Percentiles rank a stretch among this genome's conserved stretches.
Conservation (phyloP, 2,797 vertebrate species). For the Ptychadena robeensis region DNA sequence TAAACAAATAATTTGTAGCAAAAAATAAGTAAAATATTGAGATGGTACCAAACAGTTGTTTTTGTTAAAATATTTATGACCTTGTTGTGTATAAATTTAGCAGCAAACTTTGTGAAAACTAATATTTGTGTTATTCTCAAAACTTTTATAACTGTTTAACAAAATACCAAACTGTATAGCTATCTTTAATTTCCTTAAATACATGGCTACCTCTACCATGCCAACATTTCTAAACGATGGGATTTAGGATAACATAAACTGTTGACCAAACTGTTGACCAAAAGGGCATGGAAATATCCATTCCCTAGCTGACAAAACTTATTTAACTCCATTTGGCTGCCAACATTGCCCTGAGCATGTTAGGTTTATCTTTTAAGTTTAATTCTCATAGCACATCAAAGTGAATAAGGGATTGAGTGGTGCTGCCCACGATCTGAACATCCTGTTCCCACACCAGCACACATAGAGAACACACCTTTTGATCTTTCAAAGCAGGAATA, state of each 20-base stretch:
- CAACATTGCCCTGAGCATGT: conserved; percentile 34
- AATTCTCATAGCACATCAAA: conserved; percentile 51
- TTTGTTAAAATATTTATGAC: no score
- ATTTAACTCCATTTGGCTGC: conserved; percentile 12
- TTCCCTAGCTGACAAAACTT: conserved; percentile 10
- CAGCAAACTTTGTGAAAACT: no score
- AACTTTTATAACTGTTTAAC: no score
- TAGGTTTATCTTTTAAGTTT: conserved; percentile 47
- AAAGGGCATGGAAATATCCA: not conserved
- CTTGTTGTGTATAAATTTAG: no score
- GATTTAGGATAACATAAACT: not conserved
- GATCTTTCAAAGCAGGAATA: conserved; percentile 24
- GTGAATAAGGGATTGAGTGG: conserved; percentile 25
- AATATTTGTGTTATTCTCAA: no score
- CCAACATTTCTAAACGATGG: not conserved
- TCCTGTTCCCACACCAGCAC: conserved; percentile 22
- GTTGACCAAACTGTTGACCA: not conserved
- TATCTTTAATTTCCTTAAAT: no score
- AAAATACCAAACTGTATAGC: no score
- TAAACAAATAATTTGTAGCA: no score
- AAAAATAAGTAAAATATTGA: no score
- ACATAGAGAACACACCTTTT: conserved; percentile 21
- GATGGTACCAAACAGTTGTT: no score
- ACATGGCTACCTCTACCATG: no score
- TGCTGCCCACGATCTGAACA: conserved; percentile 27